phyloP scores from a whole-genome alignment of 1,140 invertebrate species.

The Leptinotarsa lineolata region DNA sequence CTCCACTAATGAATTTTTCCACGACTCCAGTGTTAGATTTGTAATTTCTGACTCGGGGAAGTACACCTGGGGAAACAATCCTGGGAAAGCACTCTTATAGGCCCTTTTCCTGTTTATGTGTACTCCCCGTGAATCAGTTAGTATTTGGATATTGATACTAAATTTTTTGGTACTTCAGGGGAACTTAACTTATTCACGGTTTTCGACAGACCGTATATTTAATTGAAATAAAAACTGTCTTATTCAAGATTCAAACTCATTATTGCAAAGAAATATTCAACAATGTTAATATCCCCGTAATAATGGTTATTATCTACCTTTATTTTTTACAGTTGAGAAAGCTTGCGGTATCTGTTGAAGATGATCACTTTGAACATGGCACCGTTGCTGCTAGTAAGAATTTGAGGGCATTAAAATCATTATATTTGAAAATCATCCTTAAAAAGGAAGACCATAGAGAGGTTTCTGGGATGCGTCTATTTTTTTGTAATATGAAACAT shows the following conservation, averaged over 20 bases:
- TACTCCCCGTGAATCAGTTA: too few species aligned
- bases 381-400: slow-evolving; percentile 27
- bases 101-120: too few species aligned
- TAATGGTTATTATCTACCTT: background rate
- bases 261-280: background rate
- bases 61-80: too few species aligned
- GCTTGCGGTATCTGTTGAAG: slow-evolving; percentile 31
- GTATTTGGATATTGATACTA: too few species aligned
- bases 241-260: background rate
- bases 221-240: background rate
- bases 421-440: slow-evolving; percentile 35
- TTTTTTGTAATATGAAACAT: slow-evolving; percentile 33
- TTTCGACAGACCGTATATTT: background rate
- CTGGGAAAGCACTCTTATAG: too few species aligned
- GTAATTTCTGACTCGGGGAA: too few species aligned
- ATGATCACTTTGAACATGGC: slow-evolving; percentile 29
- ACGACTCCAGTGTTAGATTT: too few species aligned
- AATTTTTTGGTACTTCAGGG: background rate
- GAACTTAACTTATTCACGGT: too few species aligned
- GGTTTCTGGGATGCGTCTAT: slow-evolving; percentile 33
- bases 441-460: slow-evolving; percentile 26
- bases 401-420: slow-evolving; percentile 24
- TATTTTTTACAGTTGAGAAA: background rate
- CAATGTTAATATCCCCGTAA: background rate
- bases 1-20: too few species aligned